Percentiles rank a stretch among this genome's conserved stretches.
These are phyloP conservation scores for Cavia aperea DNA, from an alignment of 2,113 vertebrate genomes.

Conservation along the genomic window DNA sequence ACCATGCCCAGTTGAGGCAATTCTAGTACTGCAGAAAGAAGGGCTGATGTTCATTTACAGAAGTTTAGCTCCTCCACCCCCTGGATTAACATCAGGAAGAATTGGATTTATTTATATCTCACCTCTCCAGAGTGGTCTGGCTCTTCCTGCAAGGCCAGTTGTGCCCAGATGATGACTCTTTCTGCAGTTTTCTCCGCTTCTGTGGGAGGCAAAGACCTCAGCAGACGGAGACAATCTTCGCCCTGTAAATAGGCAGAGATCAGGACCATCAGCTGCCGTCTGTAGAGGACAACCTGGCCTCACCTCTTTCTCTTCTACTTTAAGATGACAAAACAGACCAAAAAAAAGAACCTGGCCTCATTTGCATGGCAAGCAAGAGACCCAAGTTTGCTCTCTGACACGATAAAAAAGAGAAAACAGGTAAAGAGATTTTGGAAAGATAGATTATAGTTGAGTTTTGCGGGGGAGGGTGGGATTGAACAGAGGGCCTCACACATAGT, in stretches of 20 bases:
- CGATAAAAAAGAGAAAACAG: background rate
- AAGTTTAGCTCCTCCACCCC: background rate
- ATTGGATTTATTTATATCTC: background rate
- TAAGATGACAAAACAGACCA: background rate
- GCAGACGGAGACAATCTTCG: slow-evolving; percentile 79
- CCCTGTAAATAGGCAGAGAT: slow-evolving; percentile 70
- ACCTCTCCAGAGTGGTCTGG: slow-evolving; percentile 80
- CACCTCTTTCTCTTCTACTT: background rate
- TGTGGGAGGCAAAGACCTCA: slow-evolving; percentile 80
- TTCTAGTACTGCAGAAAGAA: background rate
- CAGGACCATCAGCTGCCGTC: background rate
- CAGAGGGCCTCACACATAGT: background rate
- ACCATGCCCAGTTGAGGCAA: background rate
- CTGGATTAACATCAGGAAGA: background rate
- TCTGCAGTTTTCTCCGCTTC: slow-evolving; percentile 84
- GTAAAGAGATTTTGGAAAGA: background rate
- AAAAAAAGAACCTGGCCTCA: background rate
- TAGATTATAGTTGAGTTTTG: background rate
- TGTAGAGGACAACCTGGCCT: background rate
- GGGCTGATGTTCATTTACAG: background rate
- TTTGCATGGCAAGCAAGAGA: background rate
- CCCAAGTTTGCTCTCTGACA: background rate
- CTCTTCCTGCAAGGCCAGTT: slow-evolving; percentile 81
- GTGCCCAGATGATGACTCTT: slow-evolving; percentile 83
- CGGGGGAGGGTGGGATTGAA: background rate